Evolutionary conservation across 2,113 vertebrate species (phyloP), one percentile per base, ranked within the genome.

Genomic region (Xiphophorus hellerii): DNA sequence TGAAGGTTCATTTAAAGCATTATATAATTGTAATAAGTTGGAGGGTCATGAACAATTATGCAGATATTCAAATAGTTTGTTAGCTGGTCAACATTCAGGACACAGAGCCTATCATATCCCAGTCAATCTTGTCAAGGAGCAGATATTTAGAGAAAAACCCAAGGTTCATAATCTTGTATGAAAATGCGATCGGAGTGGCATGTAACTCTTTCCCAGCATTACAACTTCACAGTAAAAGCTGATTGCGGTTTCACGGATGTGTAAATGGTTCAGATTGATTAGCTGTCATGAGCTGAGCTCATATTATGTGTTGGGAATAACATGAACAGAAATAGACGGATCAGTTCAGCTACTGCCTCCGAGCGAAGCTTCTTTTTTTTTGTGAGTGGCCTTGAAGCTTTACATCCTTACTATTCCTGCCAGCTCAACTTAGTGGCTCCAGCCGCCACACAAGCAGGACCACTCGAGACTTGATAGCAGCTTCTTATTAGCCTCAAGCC

Each of bases 401-500:
- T 86, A 67, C 66, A 78, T 87, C 82, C 73, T 72, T 70, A 86
- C 78, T 77, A 61, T 81, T 84, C 79, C 78, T 81, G 22, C 80
- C 27, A 78, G 81, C 83, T 85, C 82, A 78, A 73, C 83, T 84
- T 73, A 77, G 84, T 66, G 74, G 84, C 87, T 82, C 35, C 35
- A 58, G 31, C 66, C 66, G 58, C 25, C 60, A 20, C 74, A 62
- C 67, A 85, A 81, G 83, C 74, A 61, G 63, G 70, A 82, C 67
- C 71, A 72, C 66, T 29, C 48, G 76, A 60, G 75, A 62, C 73
- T 77, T 76, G 73, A 71, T 15, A 74, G 78, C 29, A n/a, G 25
- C 70, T 78, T 66, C 68, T 83, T 70, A 84, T 85, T 84, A 76
- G 87, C 92, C 84, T 77, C 33, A 17, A 84, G 87, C 82, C n/a